A percentile compares a stretch with the other conserved stretches of the same genome.
These are phyloP conservation scores for Gopherus evgoodei DNA, from an alignment of 2,113 vertebrate genomes.

Conservation along the genomic window DNA sequence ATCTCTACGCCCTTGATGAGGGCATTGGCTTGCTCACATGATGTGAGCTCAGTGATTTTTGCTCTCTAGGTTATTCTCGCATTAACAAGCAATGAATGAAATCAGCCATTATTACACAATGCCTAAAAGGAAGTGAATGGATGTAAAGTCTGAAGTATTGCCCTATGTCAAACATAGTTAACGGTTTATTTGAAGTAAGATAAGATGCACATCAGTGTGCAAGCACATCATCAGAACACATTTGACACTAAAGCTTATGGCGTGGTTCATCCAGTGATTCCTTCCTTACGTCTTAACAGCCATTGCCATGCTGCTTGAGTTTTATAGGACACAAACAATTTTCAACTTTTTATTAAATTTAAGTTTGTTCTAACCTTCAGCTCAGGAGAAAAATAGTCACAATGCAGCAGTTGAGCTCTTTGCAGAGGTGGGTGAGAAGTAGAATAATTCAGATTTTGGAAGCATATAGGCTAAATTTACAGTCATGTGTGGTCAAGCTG, in stretches of 20 bases:
- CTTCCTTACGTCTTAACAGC: rapidly evolving
- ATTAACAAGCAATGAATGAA: background rate
- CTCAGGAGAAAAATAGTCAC: slow-evolving; percentile 40
- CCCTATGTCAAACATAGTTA: background rate
- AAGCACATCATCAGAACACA: background rate
- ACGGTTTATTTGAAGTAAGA: background rate
- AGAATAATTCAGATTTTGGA: slow-evolving; percentile 47
- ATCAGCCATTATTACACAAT: background rate
- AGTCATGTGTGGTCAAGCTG: slow-evolving; percentile 85
- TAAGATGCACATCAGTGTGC: rapidly evolving
- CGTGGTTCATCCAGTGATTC: background rate
- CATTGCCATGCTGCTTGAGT: background rate
- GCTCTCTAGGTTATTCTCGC: background rate
- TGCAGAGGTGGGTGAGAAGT: background rate
- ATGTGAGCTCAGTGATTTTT: background rate
- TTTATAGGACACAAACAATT: background rate
- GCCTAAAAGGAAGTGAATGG: background rate
- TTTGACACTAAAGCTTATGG: background rate
- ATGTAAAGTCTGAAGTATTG: background rate
- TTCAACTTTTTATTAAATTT: slow-evolving; percentile 21
- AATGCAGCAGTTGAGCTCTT: background rate
- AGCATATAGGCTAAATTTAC: slow-evolving; percentile 80
- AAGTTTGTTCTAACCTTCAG: slow-evolving; percentile 48
- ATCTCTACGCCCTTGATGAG: background rate
- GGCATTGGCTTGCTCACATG: background rate